Evolutionary conservation across 2,888 invertebrate genomes (phyloP), one percentile per base, ranked within the genome.

Genomic region (Drosophila greeni): DNA sequence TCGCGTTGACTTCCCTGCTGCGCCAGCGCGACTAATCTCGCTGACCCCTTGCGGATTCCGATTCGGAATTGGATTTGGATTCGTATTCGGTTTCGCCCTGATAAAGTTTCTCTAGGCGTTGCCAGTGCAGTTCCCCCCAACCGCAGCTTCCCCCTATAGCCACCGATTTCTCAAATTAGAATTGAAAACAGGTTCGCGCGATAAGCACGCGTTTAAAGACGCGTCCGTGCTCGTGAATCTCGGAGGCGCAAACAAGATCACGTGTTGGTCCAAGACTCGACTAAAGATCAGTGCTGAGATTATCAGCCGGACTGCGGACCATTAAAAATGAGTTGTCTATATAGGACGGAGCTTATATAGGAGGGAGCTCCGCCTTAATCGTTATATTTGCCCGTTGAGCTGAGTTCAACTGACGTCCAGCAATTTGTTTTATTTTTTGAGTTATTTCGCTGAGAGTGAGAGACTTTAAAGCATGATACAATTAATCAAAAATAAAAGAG

Each of bases 161-260:
- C 29, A 29, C 43, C 36, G 51, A 51, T 57, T 23, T 51, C 53
- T 48, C 24, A 36, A 59, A 39, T 33, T 67, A 66, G 66, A 66
- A 66, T 48, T 42, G 7, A 67, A 67, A 67, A 66, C 67, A 67
- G 43, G 66, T 67, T 67, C 66, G 49, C 67, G 67, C 67, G 67
- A 67, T 67, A 67, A 67, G 67, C 67, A 34, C 54, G 72, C 75
- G 80, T 59, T 65, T 78, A 61, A 36, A 73, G 56, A 59, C 66
- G 78, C 75, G 26, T 24, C 39, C 51, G 54, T 47, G 70, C 64
- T 48, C 45, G 75, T 51, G 73, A 56, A 40, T 70, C 67, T 67
- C 61, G 59, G 57, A 23, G 45, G 31, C 62, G 70, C 72, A 72
- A 71, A 71, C 65, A 75, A 34, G 48, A 80, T 80, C 77, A 77